Conservation (phyloP, 2,888 invertebrate genomes). For the Clusia tigrina region DNA sequence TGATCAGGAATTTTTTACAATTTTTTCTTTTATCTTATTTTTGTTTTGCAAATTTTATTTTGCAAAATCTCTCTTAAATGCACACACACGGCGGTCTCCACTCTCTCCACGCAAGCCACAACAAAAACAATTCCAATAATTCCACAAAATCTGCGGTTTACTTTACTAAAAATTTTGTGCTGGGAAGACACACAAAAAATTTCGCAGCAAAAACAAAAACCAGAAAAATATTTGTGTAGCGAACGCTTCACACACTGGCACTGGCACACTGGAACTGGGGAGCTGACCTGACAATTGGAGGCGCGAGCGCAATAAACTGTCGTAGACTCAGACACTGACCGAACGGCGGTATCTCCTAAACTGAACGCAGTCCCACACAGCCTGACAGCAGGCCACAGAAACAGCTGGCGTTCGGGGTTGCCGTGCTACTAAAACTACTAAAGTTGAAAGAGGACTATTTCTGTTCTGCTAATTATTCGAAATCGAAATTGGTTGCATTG, state of each 20-base stretch:
- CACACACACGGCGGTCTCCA: not conserved
- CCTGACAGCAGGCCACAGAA: not conserved
- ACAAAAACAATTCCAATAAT: not conserved
- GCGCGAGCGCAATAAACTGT: not conserved
- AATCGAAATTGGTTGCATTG: no score
- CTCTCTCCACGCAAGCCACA: not conserved
- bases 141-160: not conserved
- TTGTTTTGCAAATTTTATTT: not conserved
- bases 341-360: not conserved
- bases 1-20: not conserved
- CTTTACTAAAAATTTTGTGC: not conserved
- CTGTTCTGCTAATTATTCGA: no score
- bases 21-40: slow-evolving; percentile 1
- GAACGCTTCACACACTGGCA: not conserved
- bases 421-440: no score
- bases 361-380: not conserved
- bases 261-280: not conserved
- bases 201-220: no score
- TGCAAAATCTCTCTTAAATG: slow-evolving; percentile 1
- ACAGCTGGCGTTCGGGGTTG: no score
- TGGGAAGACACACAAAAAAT: no score
- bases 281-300: not conserved
- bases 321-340: not conserved
- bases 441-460: no score
- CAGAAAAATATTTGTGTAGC: no score